Conservation (phyloP, 1,140 invertebrate species). For the Paralvinella palmiformis region DNA sequence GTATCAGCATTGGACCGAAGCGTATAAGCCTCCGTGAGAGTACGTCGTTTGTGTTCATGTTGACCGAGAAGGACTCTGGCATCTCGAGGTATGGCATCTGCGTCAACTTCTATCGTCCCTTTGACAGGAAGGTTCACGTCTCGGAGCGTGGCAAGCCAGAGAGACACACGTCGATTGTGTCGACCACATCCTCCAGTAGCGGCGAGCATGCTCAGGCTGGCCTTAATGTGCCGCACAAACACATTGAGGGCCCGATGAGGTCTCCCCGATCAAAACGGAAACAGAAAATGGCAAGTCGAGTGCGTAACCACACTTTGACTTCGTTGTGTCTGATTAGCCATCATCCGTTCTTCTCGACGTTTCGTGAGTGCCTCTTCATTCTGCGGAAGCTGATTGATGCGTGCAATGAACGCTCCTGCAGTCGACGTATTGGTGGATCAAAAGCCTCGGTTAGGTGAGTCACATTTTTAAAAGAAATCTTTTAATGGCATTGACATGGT, state of each 20-base stretch:
- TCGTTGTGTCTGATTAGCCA: constrained; percentile 96
- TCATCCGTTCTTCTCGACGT: constrained; percentile 97
- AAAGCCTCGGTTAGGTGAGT: constrained; percentile 72
- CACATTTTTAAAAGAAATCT: no score
- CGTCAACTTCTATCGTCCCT: constrained; percentile 94
- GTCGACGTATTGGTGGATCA: constrained; percentile 76
- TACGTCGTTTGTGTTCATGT: constrained; percentile 94
- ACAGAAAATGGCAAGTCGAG: constrained; percentile 33
- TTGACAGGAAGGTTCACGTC: constrained; percentile 49
- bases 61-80: constrained; percentile 98
- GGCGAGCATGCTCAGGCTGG: constrained; percentile 5
- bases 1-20: constrained; percentile 79
- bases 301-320: constrained; percentile 71
- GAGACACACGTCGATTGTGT: background rate
- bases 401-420: constrained; percentile 90
- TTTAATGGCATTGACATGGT: no score
- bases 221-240: constrained; percentile 11
- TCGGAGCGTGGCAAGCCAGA: background rate
- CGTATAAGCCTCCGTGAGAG: constrained; percentile 67
- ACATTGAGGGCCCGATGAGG: constrained; percentile 11
- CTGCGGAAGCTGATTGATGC: constrained; percentile 93
- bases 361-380: constrained; percentile 93
- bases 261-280: constrained; percentile 37
- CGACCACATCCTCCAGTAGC: background rate
- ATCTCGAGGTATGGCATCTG: constrained; percentile 76